These are phyloP conservation scores for Bovichtus diacanthus DNA, from an alignment of 2,797 vertebrate species.

Conservation along the genomic window DNA sequence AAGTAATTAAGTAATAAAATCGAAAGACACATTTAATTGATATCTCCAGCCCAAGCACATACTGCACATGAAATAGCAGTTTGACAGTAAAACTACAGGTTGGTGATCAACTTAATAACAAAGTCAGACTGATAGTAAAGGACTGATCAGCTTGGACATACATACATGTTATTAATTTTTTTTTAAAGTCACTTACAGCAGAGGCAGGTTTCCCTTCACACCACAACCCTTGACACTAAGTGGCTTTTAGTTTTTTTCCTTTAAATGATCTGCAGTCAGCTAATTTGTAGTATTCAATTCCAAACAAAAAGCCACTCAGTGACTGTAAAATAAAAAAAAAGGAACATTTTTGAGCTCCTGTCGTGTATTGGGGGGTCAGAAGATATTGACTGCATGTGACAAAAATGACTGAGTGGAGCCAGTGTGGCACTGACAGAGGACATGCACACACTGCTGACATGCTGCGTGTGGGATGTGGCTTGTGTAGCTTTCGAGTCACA, in stretches of 20 bases:
- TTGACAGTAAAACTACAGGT: not conserved
- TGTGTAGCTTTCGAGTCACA: slow-evolving; percentile 13
- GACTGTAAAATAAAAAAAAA: not conserved
- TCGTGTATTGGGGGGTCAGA: not conserved
- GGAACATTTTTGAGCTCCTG: not conserved
- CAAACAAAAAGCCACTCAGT: not conserved
- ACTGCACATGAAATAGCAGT: not conserved
- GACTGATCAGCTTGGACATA: not conserved
- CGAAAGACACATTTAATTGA: not conserved
- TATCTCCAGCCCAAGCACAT: not conserved
- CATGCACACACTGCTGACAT: slow-evolving; percentile 43
- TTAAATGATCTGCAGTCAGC: not conserved
- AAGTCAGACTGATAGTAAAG: not conserved
- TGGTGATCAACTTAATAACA: not conserved
- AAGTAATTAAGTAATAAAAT: not conserved
- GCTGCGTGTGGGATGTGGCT: slow-evolving; percentile 29
- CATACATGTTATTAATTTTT: too few relatives aligned
- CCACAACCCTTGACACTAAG: not conserved
- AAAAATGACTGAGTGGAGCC: slow-evolving; percentile 52
- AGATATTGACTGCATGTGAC: slow-evolving; percentile 50
- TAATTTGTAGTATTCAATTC: not conserved
- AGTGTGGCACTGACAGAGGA: slow-evolving; percentile 48
- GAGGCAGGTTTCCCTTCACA: not conserved
- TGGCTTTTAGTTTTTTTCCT: not conserved
- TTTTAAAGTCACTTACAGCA: too few relatives aligned